Conservation (phyloP, 2,797 vertebrate genomes). For the Numenius phaeopus region DNA sequence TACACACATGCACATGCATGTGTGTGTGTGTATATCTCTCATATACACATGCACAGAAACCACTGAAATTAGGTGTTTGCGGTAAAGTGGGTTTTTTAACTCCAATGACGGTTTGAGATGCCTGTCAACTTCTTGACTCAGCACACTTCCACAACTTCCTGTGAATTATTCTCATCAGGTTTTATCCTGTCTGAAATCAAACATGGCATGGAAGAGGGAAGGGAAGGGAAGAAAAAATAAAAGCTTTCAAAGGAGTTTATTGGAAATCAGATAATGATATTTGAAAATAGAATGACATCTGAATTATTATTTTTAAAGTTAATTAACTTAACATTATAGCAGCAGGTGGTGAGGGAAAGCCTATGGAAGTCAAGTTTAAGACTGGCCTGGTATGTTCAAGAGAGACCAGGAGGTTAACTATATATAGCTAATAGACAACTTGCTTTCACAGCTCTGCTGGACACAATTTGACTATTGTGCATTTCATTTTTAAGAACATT, state of each 20-base stretch:
- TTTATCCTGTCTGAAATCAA: no score
- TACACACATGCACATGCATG: accelerated
- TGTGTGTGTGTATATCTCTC: not conserved
- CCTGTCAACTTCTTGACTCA: no score
- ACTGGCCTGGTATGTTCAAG: not conserved
- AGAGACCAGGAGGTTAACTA: not conserved
- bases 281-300: not conserved
- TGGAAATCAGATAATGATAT: not conserved
- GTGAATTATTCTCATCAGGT: no score
- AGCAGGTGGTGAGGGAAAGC: not conserved
- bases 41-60: not conserved
- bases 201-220: no score
- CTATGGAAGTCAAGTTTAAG: not conserved
- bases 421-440: not conserved
- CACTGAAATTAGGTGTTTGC: no score
- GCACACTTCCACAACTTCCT: no score
- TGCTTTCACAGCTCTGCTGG: not conserved
- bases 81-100: no score
- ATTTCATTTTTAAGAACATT: not conserved
- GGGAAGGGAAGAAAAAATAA: not conserved
- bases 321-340: not conserved
- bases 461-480: not conserved
- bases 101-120: no score
- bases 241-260: not conserved
- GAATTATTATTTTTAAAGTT: not conserved